Evolutionary conservation across 2,113 vertebrate genomes (phyloP).

Genomic region (Sitta europaea): DNA sequence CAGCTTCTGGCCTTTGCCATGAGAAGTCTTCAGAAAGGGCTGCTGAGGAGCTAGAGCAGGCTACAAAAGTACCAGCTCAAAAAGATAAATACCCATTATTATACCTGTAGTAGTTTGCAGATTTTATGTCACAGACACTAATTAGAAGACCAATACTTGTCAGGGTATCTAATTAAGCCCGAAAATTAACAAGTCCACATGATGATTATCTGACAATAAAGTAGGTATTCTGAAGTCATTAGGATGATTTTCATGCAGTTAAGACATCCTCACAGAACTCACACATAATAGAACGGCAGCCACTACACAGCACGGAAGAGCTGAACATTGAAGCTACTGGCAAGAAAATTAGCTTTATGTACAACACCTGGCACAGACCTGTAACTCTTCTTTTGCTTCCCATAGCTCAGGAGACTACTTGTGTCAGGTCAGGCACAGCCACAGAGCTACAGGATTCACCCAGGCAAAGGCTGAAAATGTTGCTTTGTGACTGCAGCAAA

Average conservation of each 20-base stretch:
- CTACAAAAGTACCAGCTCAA: background rate
- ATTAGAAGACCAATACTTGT: background rate
- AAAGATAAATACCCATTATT: background rate
- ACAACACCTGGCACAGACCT: background rate
- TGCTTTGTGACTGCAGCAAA: background rate
- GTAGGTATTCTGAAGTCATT: background rate
- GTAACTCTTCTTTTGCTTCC: background rate
- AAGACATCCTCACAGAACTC: background rate
- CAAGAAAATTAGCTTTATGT: background rate
- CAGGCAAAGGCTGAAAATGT: background rate
- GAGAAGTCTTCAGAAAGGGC: background rate
- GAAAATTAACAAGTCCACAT: background rate
- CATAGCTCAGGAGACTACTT: background rate
- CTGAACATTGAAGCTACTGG: background rate
- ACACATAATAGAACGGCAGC: accelerated
- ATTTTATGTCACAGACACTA: background rate
- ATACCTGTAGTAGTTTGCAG: background rate
- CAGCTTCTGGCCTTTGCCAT: background rate
- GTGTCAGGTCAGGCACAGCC: background rate
- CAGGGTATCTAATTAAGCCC: background rate
- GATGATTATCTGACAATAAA: background rate
- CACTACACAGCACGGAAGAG: background rate
- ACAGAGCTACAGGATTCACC: background rate
- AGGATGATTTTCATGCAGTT: background rate
- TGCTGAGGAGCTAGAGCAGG: background rate